phyloP scores from a whole-genome alignment of 1,140 invertebrate species.

The Dendroctonus valens region DNA sequence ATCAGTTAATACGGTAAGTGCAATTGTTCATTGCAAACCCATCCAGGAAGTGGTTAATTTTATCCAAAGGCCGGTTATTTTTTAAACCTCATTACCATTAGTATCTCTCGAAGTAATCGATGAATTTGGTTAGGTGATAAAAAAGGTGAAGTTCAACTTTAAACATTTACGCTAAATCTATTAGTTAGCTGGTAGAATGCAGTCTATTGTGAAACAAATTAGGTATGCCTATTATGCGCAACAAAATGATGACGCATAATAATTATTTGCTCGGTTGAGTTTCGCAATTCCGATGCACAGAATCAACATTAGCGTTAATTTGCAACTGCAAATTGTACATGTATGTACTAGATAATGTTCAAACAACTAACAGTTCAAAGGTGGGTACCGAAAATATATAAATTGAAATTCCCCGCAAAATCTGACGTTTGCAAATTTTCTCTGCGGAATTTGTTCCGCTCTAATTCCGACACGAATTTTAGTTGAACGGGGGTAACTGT shows the following conservation, averaged over 20 bases:
- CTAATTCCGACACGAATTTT: no score
- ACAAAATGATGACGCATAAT: conserved; percentile 14
- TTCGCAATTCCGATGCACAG: conserved; percentile 10
- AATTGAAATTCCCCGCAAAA: conserved; percentile 4
- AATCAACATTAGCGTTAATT: conserved; percentile 6
- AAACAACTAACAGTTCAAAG: conserved; percentile 6
- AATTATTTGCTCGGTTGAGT: conserved; percentile 9
- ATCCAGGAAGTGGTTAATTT: no score
- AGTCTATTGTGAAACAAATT: background rate
- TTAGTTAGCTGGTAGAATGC: no score
- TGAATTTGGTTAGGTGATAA: no score
- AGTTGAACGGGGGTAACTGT: no score
- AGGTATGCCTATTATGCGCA: conserved; percentile 9
- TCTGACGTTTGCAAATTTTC: no score
- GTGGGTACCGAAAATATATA: background rate
- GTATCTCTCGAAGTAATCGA: no score
- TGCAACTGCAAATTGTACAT: conserved; percentile 11
- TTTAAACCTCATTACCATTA: no score
- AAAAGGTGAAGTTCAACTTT: no score
- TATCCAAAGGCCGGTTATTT: no score
- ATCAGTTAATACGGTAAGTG: conserved; percentile 47
- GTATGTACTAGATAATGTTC: conserved; percentile 7
- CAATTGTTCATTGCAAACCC: no score
- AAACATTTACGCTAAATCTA: conserved; percentile 5
- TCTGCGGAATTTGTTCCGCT: no score